Base-by-base conservation (phyloP, 2,113 vertebrate species). In the Mellivora capensis region DNA sequence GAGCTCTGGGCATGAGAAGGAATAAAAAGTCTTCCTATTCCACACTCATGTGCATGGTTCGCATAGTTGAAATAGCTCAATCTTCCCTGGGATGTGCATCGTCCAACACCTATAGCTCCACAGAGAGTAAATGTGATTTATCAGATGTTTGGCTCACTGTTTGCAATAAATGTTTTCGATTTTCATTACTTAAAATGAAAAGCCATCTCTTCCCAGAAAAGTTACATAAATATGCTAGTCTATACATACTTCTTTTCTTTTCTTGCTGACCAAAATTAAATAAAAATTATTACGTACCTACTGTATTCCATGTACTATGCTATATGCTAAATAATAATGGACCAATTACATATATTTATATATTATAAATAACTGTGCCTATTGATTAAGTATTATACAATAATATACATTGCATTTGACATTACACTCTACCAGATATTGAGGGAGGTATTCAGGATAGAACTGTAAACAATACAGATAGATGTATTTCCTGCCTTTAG, bases 31-130 rank as follows among this genome's bases (percentile, higher is more conserved):
- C 8, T 61, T 79, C 20, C 31, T 14, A 17, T 4, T 12, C 62
- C 12, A n/a, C 4, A 57, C 6, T 18, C 3, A 3, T 12, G 2
- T 64, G 21, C 18, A 52, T 59, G 90, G 5, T 69, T 34, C 6
- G 13, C 17, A 10, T 29, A 25, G 4, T 18, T 11, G 13, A 95
- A 12, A 6, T 1, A 37, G 11, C 3, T 7, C 49, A 57, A 13
- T 29, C 4, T 39, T 69, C 23, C 20, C 2, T 2, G 2, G 4
- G 1, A 18, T 21, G 12, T 52, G 4, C 17, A 69, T 3, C 86
- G 14, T 6, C 52, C 17, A 57, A 49, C 6, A 34, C 5, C 15
- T n/a, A 52, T 0, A 72, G 9, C 0, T 25, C 14, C 11, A 81
- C 29, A 39, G 18, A 87, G 44, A n/a, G 0, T 25, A 80, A 44